Percentiles rank a stretch among this genome's conserved stretches.
These are phyloP conservation scores for Megalopta genalis DNA, from an alignment of 1,140 invertebrate species.

Conservation along the genomic window DNA sequence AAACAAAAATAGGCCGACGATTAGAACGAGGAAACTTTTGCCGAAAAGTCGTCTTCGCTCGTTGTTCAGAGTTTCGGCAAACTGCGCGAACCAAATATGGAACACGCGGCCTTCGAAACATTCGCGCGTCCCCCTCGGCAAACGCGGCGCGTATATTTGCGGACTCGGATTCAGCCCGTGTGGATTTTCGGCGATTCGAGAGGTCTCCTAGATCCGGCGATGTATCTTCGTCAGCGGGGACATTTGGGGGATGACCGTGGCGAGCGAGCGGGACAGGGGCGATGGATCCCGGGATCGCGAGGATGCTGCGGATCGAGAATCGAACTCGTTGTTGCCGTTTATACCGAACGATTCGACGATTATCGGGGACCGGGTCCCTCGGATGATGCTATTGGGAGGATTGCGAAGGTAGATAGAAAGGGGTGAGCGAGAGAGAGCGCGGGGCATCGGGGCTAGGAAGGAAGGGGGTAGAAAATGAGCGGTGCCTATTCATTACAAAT, in stretches of 20 bases:
- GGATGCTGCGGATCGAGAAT: no score
- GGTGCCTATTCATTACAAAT: constrained; percentile 81
- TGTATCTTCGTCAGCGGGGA: constrained; percentile 31
- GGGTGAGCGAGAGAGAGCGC: background rate
- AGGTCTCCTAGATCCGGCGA: background rate
- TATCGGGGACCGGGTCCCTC: constrained; percentile 22
- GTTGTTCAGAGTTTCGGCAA: no score
- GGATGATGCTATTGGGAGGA: constrained; percentile 34
- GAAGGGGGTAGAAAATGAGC: constrained; percentile 64
- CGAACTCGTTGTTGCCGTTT: no score
- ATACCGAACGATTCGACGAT: constrained; percentile 20
- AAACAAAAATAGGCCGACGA: constrained; percentile 66
- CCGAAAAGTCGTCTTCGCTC: no score
- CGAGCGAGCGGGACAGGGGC: background rate
- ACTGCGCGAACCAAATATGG: no score
- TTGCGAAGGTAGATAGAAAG: constrained; percentile 5
- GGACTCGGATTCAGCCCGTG: background rate
- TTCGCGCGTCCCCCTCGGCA: background rate
- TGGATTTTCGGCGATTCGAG: constrained; percentile 8
- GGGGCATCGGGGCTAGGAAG: constrained; percentile 9
- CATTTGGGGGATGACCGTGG: background rate
- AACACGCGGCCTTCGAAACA: no score
- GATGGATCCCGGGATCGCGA: background rate
- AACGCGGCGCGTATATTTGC: constrained; percentile 27
- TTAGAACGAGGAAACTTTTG: no score